phyloP scores from a whole-genome alignment of 2,797 vertebrate genomes.

The Pseudochaenichthys georgianus region DNA sequence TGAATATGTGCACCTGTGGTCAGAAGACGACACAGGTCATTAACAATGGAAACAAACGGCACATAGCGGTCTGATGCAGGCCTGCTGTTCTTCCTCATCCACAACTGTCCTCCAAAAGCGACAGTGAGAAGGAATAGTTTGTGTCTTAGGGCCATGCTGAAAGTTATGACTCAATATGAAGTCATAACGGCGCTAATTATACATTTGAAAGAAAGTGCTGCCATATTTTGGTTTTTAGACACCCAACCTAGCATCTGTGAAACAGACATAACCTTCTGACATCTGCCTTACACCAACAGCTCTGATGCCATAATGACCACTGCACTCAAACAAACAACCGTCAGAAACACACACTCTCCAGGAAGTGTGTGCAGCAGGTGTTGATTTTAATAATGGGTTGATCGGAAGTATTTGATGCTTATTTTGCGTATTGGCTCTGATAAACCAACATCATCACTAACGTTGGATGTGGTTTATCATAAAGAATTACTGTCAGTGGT shows the following conservation, averaged over 20 bases:
- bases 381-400: conserved; percentile 53
- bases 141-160: conserved; percentile 30
- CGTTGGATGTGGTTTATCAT: conserved; percentile 47
- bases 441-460: conserved; percentile 48
- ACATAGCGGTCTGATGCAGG: conserved; percentile 10
- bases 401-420: conserved; percentile 37
- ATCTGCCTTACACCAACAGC: conserved; percentile 71
- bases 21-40: conserved; percentile 19
- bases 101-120: conserved; percentile 32
- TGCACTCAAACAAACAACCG: conserved; percentile 66
- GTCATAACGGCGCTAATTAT: conserved; percentile 74
- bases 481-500: conserved; percentile 37
- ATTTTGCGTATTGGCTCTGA: conserved; percentile 36
- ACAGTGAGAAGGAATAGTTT: conserved; percentile 41
- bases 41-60: conserved; percentile 41
- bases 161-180: conserved; percentile 72
- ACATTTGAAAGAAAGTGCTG: conserved; percentile 66
- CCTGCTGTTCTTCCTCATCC: conserved; percentile 50
- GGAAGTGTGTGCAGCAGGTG: conserved; percentile 60
- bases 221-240: conserved; percentile 66
- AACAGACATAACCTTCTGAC: conserved; percentile 67
- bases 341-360: conserved; percentile 57
- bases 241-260: conserved; percentile 65
- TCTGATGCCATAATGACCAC: conserved; percentile 56
- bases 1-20: conserved; percentile 28